Conservation (phyloP, 2,888 invertebrate species). For the Ophion obscuratus region DNA sequence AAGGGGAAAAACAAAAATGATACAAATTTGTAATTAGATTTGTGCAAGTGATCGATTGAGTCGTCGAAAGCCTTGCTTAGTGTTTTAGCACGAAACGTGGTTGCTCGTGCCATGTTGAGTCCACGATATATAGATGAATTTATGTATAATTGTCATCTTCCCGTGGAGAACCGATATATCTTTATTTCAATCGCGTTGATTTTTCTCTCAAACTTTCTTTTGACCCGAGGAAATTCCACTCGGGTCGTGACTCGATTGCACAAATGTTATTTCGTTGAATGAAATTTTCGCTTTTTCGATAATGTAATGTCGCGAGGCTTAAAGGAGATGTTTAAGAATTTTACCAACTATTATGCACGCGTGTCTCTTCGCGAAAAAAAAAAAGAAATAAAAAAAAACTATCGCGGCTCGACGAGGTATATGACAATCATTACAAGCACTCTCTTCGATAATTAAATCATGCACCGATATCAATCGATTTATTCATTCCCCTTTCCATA, state of each 20-base stretch:
- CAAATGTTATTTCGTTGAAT: constrained; percentile 34
- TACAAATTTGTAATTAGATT: constrained; percentile 79
- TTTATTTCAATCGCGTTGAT: constrained; percentile 5
- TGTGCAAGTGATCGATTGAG: constrained; percentile 77
- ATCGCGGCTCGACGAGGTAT: constrained; percentile 55
- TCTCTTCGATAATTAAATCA: constrained; percentile 82
- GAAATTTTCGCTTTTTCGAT: neutral
- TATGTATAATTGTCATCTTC: constrained; percentile 39
- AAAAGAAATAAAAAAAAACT: constrained; percentile 25
- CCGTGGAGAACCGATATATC: constrained; percentile 42
- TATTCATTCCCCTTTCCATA: constrained; percentile 73
- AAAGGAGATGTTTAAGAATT: constrained; percentile 5
- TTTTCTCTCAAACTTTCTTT: constrained; percentile 4
- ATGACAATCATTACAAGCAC: constrained; percentile 77
- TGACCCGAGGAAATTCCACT: neutral
- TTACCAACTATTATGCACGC: neutral
- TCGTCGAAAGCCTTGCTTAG: constrained; percentile 81
- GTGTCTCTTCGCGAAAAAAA: constrained; percentile 44
- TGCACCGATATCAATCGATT: constrained; percentile 81
- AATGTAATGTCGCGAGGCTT: constrained; percentile 11
- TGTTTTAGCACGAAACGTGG: constrained; percentile 74
- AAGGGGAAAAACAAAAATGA: constrained; percentile 65
- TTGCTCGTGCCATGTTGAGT: constrained; percentile 54
- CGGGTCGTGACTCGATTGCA: constrained; percentile 34
- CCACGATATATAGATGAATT: constrained; percentile 23